Conservation (phyloP, 2,113 vertebrate species). For the Acrocephalus kingi region DNA sequence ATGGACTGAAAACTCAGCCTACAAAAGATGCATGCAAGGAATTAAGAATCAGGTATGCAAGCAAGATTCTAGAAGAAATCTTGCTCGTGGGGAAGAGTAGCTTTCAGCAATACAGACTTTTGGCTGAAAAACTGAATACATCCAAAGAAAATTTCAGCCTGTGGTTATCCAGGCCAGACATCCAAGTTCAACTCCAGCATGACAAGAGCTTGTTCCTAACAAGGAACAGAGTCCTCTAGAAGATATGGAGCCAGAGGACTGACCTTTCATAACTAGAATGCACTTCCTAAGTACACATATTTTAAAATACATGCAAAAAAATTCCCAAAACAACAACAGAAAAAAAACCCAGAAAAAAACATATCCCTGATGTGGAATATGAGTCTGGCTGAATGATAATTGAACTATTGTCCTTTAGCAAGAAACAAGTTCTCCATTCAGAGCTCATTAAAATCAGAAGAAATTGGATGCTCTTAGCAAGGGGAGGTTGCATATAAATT, state of each 20-base stretch:
- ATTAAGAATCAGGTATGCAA: neutral
- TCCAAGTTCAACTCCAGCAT: neutral
- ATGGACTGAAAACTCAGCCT: neutral
- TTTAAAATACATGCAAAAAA: neutral
- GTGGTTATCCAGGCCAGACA: neutral
- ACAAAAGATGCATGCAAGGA: neutral
- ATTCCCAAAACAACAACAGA: neutral
- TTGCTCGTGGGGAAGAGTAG: neutral
- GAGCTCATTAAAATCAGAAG: neutral
- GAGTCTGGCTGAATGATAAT: neutral
- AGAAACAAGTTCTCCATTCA: neutral
- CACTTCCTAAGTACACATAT: neutral
- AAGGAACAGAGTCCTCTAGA: neutral
- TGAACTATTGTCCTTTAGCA: neutral
- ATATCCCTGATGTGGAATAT: neutral
- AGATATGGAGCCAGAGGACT: neutral
- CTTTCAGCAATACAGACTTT: neutral
- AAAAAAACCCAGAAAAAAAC: neutral
- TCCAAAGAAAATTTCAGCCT: neutral
- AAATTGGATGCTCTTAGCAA: neutral
- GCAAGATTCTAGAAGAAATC: neutral
- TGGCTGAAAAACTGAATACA: neutral
- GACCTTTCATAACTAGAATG: neutral
- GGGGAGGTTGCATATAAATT: neutral
- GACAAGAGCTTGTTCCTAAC: neutral